A percentile compares a stretch with the other conserved stretches of the same genome.
phyloP scores from a whole-genome alignment of 2,113 vertebrate genomes.

The Eurystomus gularis region DNA sequence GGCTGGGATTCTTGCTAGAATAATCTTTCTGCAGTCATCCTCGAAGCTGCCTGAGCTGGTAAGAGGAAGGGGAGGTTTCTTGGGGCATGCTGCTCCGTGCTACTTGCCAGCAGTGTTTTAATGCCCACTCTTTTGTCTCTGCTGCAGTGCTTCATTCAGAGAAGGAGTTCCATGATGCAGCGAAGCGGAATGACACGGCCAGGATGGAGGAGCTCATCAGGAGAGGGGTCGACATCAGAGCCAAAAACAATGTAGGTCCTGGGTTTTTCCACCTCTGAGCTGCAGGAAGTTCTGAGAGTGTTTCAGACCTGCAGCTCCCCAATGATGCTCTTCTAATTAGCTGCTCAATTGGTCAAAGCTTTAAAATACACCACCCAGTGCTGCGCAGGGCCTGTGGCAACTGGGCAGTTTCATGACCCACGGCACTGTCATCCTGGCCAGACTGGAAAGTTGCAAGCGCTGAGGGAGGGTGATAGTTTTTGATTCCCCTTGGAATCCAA shows the following conservation, averaged over 20 bases:
- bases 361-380: neutral
- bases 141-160: constrained; percentile 84
- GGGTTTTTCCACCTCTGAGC: neutral
- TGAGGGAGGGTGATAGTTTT: neutral
- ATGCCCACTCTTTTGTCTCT: neutral
- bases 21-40: neutral
- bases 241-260: constrained; percentile 82
- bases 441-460: neutral
- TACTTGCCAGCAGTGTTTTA: neutral
- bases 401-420: neutral
- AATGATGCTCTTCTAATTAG: neutral
- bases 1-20: neutral
- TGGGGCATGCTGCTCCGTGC: neutral
- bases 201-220: constrained; percentile 83
- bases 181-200: constrained; percentile 74
- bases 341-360: neutral
- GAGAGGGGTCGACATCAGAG: constrained; percentile 82
- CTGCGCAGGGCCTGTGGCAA: neutral
- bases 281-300: neutral
- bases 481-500: neutral
- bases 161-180: constrained; percentile 84
- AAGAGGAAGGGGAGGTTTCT: neutral
- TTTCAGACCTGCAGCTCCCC: neutral
- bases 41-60: rapidly evolving
- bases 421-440: neutral